phyloP scores from a whole-genome alignment of 1,140 invertebrate genomes.

The Venturia canescens region DNA sequence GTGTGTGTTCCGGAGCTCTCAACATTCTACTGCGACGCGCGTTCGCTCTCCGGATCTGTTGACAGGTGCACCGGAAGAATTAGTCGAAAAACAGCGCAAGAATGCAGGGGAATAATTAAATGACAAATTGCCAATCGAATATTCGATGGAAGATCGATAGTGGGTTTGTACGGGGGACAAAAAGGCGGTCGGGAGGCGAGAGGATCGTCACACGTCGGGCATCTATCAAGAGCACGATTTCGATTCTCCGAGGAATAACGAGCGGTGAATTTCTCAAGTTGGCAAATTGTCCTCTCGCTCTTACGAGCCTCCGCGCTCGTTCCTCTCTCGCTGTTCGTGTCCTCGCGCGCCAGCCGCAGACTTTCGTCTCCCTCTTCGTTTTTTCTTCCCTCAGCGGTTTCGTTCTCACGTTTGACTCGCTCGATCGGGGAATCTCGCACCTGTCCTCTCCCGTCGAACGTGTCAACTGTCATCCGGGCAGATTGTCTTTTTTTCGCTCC shows the following conservation, averaged over 20 bases:
- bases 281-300: slow-evolving; percentile 24
- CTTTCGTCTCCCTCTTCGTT: background rate
- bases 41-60: no score
- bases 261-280: slow-evolving; percentile 31
- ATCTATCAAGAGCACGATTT: background rate
- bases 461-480: slow-evolving; percentile 25
- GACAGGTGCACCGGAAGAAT: no score
- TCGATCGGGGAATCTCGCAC: slow-evolving; percentile 37
- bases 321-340: background rate
- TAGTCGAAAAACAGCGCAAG: no score
- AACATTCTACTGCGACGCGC: no score
- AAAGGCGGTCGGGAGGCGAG: no score
- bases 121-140: no score
- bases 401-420: slow-evolving; percentile 33
- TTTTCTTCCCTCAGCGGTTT: slow-evolving; percentile 18
- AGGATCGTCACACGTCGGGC: background rate
- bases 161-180: no score
- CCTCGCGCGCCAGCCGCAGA: slow-evolving; percentile 13
- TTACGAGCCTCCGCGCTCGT: slow-evolving; percentile 21
- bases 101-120: no score
- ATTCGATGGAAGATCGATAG: no score
- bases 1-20: no score
- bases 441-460: slow-evolving; percentile 30
- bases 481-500: slow-evolving; percentile 7
- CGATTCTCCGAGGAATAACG: slow-evolving; percentile 20